Evolutionary conservation across 2,888 invertebrate species (phyloP).

Genomic region (Stenotaenia linearis): DNA sequence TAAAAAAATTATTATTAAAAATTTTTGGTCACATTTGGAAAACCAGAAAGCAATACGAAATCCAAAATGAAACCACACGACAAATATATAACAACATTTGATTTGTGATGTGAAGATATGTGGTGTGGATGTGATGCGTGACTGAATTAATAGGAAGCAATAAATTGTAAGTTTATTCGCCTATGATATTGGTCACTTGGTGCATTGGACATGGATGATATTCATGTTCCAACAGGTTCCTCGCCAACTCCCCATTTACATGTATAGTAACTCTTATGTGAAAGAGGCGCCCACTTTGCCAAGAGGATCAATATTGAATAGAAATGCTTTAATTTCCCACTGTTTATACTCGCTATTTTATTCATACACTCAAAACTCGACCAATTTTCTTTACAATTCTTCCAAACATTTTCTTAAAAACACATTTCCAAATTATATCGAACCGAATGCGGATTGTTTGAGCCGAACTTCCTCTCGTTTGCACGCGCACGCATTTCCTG

Average conservation of each 20-base stretch:
- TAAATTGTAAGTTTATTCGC: not conserved
- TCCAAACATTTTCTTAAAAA: too few species aligned
- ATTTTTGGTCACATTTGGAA: too few species aligned
- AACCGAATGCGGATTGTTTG: too few species aligned
- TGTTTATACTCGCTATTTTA: not conserved
- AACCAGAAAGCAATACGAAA: too few species aligned
- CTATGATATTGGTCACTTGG: conserved; percentile 11
- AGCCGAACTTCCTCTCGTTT: not conserved
- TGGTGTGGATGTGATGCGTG: not conserved
- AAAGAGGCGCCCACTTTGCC: not conserved
- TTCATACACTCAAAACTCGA: not conserved
- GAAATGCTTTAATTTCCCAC: conserved; percentile 6
- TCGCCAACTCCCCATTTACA: not conserved
- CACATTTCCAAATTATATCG: too few species aligned
- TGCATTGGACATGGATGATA: conserved; percentile 15
- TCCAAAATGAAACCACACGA: too few species aligned
- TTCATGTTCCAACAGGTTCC: conserved; percentile 4
- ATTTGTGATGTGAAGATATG: not conserved
- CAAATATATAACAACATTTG: not conserved
- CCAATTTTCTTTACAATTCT: too few species aligned
- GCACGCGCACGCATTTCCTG: not conserved
- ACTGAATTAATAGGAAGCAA: conserved; percentile 14
- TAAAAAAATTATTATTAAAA: too few species aligned
- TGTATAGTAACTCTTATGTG: conserved; percentile 1
- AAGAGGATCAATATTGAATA: not conserved